Base-by-base conservation (phyloP, 2,888 invertebrate species). In the Drosophila antonietae region DNA sequence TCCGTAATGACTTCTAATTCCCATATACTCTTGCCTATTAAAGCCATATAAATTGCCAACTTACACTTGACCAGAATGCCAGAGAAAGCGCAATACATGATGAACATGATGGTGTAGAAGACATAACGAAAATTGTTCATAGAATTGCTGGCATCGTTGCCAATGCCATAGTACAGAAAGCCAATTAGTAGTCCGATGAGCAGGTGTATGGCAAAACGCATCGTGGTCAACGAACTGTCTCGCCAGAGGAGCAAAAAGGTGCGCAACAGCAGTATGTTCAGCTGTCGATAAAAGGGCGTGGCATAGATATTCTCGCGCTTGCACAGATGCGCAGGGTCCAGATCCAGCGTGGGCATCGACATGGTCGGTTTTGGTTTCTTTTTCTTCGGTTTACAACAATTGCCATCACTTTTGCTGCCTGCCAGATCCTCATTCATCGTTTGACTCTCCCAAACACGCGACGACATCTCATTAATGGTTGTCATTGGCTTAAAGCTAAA, bases 21-120 rank as follows among this genome's bases (percentile, higher is more conserved):
- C 10, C 2, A 20, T 44, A 10, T 44, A 39, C 39, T n/a, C n/a
- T 20, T n/a, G 39, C 4, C 18, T 33, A 33, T 44, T 57, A 10
- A 57, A 44, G 43, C 23, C 10, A 35, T 15, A 20, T 14, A 31
- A n/a, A 12, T 51, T 18, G 33, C 1, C 33, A 68, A 95, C 97
- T 97, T 94, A 98, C 98, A 98, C 77, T 96, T 96, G 35, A 98
- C 95, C 52, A 97, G 95, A 65, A 97, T 96, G 15, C 97, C 96
- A 93, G 97, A 98, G 92, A 98, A 97, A 0, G 98, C 97, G 8
- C 97, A 98, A 92, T 97, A 97, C 96, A 98, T 98, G 60, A 98
- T 94, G 93, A 98, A 99, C 95, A 99, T 96, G 59, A 98, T 95
- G 73, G 96, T 96, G 93, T 98, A 98, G 94, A 97, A 98, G 37